These are phyloP conservation scores for Theristicus caerulescens DNA, from an alignment of 2,113 vertebrate species.

Conservation along the genomic window DNA sequence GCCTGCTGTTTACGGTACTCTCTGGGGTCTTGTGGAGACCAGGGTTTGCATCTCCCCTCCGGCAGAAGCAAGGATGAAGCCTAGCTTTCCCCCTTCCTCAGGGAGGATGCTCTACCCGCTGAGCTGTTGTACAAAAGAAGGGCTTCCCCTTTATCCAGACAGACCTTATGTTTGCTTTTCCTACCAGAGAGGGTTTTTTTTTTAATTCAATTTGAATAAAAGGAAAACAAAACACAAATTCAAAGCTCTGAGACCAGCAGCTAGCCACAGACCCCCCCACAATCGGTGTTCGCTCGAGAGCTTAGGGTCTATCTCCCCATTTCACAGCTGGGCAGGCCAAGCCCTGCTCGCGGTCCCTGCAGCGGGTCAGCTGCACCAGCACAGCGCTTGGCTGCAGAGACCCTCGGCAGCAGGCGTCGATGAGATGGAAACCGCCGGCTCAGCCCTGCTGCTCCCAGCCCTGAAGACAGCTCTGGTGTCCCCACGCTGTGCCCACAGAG, in stretches of 20 bases:
- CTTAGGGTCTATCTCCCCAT: not conserved
- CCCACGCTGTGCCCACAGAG: too few species aligned
- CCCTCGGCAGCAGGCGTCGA: accelerated
- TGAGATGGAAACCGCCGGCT: not conserved
- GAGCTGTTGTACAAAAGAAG: not conserved
- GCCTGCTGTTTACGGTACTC: not conserved
- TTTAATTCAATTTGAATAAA: not conserved
- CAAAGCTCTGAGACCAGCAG: not conserved
- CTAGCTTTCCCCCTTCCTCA: not conserved
- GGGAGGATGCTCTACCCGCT: not conserved
- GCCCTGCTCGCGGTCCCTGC: not conserved
- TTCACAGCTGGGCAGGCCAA: not conserved
- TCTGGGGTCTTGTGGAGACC: constrained; percentile 14
- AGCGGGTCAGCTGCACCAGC: not conserved
- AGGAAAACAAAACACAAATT: not conserved
- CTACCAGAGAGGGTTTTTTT: not conserved
- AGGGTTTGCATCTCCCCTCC: constrained; percentile 23
- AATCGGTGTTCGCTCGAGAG: not conserved
- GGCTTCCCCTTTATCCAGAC: constrained; percentile 9
- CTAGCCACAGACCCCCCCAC: not conserved
- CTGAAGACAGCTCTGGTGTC: not conserved
- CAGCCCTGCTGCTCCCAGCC: not conserved
- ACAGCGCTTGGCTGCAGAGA: not conserved
- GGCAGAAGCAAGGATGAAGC: constrained; percentile 38
- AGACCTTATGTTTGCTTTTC: constrained; percentile 44